phyloP scores from a whole-genome alignment of 1,140 invertebrate genomes.

The Stegodyphus mimosarum region DNA sequence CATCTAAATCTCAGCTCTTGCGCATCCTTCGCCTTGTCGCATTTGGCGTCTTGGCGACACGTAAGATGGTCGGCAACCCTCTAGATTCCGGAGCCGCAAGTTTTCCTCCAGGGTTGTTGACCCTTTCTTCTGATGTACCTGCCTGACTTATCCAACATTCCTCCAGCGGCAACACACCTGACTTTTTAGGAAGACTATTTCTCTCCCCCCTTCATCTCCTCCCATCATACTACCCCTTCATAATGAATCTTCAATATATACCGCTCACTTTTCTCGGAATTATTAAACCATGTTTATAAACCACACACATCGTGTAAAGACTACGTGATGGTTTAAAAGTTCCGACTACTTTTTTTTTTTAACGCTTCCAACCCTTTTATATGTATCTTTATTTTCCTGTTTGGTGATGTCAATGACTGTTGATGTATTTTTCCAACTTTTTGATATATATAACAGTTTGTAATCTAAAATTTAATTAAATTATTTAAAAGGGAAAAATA shows the following conservation, averaged over 20 bases:
- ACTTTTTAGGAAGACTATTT: constrained; percentile 44
- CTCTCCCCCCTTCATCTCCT: background rate
- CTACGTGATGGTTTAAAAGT: background rate
- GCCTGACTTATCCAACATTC: constrained; percentile 33
- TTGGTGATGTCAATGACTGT: no score
- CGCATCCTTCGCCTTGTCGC: no score
- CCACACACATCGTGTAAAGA: background rate
- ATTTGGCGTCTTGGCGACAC: no score
- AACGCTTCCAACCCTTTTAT: no score
- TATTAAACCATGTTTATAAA: constrained; percentile 3
- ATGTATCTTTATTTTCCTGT: no score
- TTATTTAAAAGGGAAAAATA: no score
- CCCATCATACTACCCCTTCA: background rate
- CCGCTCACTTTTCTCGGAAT: background rate
- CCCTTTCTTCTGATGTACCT: constrained; percentile 32
- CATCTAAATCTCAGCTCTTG: no score
- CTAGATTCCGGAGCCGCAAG: constrained; percentile 48
- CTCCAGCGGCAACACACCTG: constrained; percentile 46
- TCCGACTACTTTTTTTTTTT: background rate
- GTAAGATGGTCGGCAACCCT: background rate
- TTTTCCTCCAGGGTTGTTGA: constrained; percentile 57
- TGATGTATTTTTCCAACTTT: no score
- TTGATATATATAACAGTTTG: no score
- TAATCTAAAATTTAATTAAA: no score
- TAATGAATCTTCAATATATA: background rate